These are phyloP conservation scores for Trichonephila clavipes DNA, from an alignment of 1,140 invertebrate genomes.

Conservation along the genomic window DNA sequence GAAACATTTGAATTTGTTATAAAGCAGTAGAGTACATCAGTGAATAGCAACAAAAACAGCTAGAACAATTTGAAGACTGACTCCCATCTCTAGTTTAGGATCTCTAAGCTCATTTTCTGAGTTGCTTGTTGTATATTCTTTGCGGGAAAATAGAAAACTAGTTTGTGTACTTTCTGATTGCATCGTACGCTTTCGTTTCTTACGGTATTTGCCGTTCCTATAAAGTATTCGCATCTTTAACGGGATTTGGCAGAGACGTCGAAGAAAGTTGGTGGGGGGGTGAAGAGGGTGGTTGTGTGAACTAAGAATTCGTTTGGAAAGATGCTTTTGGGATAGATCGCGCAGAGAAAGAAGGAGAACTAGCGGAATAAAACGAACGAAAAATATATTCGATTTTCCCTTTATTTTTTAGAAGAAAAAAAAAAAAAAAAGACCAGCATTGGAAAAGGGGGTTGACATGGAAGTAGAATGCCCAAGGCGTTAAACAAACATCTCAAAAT, in stretches of 20 bases:
- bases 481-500: constrained; percentile 74
- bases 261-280: background rate
- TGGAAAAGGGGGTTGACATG: constrained; percentile 17
- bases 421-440: constrained; percentile 2
- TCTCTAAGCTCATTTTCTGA: background rate
- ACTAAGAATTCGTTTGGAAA: constrained; percentile 34
- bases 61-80: background rate
- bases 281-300: too few relatives aligned
- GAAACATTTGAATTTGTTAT: background rate
- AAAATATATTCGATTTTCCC: constrained; percentile 37
- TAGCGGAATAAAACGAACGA: constrained; percentile 57
- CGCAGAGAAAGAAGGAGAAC: background rate
- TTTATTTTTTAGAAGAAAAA: constrained; percentile 25
- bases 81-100: background rate
- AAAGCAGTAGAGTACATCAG: background rate
- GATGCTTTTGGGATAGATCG: constrained; percentile 65
- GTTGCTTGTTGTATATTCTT: constrained; percentile 9
- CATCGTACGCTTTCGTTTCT: constrained; percentile 10
- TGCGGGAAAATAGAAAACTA: constrained; percentile 21
- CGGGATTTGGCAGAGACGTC: constrained; percentile 24
- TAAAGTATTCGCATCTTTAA: constrained; percentile 70
- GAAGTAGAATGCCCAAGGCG: constrained; percentile 61
- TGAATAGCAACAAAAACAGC: background rate
- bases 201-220: constrained; percentile 59
- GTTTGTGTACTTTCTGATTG: constrained; percentile 56